Evolutionary conservation across 2,797 vertebrate genomes (phyloP).

Genomic region (Tokudaia tokunoshimensis): DNA sequence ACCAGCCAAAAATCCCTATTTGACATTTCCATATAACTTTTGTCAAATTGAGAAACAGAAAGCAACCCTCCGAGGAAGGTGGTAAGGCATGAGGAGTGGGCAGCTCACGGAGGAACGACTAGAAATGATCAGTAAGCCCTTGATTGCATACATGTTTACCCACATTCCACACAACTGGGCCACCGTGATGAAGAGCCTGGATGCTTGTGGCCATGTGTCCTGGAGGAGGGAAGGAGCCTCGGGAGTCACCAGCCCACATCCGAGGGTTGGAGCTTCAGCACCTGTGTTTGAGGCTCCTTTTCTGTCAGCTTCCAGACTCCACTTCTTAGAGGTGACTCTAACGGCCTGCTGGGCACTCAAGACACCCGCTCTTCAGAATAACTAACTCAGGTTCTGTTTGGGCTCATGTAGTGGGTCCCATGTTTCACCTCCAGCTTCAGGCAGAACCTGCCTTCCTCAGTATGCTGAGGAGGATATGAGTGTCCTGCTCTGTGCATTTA

Average conservation of each 20-base stretch:
- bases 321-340: neutral
- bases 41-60: neutral
- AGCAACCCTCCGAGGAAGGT: neutral
- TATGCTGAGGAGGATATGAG: conserved; percentile 21
- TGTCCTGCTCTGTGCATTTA: neutral
- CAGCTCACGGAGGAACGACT: neutral
- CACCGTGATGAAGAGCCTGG: neutral
- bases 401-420: neutral
- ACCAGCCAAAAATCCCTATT: neutral
- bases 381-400: neutral
- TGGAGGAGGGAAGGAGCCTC: neutral
- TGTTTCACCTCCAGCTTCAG: neutral
- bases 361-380: neutral
- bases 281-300: too few relatives aligned
- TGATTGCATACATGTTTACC: neutral
- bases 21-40: neutral
- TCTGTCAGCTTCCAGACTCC: too few relatives aligned
- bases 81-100: neutral
- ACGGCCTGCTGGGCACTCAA: too few relatives aligned
- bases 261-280: too few relatives aligned
- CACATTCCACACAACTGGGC: neutral
- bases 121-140: neutral
- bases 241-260: neutral
- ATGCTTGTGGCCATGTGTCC: neutral
- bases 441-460: conserved; percentile 35